These are phyloP conservation scores for Hydraecia micacea DNA, from an alignment of 2,888 invertebrate species.

Conservation along the genomic window DNA sequence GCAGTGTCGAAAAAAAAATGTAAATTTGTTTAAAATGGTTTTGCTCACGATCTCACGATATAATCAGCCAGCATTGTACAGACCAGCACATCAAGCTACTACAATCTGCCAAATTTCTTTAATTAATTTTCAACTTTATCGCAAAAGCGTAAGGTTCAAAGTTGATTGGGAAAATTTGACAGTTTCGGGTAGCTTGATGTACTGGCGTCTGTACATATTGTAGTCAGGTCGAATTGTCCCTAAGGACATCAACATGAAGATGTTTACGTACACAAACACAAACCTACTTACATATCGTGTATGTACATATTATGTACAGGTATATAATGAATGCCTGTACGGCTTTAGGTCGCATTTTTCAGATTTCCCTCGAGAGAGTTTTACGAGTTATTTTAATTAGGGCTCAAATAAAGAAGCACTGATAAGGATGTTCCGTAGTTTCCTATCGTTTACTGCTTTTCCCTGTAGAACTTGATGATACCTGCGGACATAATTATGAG, in stretches of 20 bases:
- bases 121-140: too few species aligned
- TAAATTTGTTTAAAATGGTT: background rate
- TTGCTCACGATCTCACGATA: background rate
- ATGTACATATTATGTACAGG: background rate
- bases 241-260: conserved; percentile 1
- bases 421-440: conserved; percentile 21
- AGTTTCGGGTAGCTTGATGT: too few species aligned
- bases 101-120: too few species aligned
- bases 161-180: too few species aligned
- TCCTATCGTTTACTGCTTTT: conserved; percentile 3
- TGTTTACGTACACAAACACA: conserved; percentile 3
- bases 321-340: conserved; percentile 19
- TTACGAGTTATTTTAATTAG: conserved; percentile 50
- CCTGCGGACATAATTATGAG: background rate
- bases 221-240: background rate
- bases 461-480: background rate
- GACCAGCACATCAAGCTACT: too few species aligned
- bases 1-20: background rate
- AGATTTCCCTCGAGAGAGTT: conserved; percentile 55
- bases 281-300: background rate
- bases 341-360: conserved; percentile 13
- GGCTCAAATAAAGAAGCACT: conserved; percentile 21
- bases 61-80: background rate
- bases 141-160: too few species aligned
- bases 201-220: too few species aligned